A percentile compares a stretch with the other conserved stretches of the same genome.
These are phyloP conservation scores for Microcebus murinus DNA, from an alignment of 2,113 vertebrate genomes.

Conservation along the genomic window DNA sequence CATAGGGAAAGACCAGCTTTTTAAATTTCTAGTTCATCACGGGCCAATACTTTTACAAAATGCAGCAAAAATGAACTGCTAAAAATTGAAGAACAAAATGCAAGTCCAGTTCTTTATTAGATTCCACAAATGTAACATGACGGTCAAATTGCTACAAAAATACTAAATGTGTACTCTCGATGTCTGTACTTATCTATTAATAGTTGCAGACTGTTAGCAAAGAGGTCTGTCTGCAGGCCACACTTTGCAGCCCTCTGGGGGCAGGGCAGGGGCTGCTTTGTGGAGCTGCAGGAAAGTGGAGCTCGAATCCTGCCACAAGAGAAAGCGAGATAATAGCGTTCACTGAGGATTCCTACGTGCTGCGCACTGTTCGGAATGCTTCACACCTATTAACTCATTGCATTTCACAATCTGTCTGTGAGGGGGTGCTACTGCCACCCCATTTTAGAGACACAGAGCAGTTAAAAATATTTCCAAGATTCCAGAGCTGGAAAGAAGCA, in stretches of 20 bases:
- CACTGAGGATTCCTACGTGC: neutral
- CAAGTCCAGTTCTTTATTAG: neutral
- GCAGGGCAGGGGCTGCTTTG: fast-evolving
- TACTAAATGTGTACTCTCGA: neutral
- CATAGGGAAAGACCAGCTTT: neutral
- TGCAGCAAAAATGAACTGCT: neutral
- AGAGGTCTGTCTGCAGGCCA: neutral
- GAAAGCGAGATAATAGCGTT: neutral
- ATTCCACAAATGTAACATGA: neutral
- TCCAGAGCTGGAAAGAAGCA: neutral
- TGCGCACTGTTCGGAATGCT: neutral
- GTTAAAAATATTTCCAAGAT: neutral
- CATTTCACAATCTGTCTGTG: neutral
- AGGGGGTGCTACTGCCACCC: neutral
- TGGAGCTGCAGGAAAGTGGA: neutral
- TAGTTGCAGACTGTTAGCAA: neutral
- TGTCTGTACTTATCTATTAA: neutral
- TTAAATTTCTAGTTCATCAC: neutral
- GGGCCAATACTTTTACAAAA: neutral
- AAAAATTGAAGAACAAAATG: conserved; percentile 31
- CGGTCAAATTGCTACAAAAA: neutral
- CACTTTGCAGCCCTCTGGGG: neutral
- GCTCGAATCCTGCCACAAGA: no score
- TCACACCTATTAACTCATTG: neutral
- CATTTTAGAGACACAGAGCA: neutral